A percentile compares a stretch with the other conserved stretches of the same genome.
Evolutionary conservation across 2,797 vertebrate genomes (phyloP).

Genomic region (Rhabdophis nuchalis): DNA sequence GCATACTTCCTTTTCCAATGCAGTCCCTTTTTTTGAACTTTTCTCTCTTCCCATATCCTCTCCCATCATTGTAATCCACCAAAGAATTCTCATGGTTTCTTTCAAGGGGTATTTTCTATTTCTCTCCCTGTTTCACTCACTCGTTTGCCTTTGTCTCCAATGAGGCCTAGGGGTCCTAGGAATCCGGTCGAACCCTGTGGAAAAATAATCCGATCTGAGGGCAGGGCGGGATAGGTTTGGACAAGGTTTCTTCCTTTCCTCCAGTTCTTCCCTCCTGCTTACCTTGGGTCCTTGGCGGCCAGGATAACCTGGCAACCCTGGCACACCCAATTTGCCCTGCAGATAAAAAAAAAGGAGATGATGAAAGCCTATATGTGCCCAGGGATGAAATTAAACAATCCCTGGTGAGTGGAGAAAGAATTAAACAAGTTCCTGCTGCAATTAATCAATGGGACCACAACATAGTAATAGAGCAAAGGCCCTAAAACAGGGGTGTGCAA

Average conservation of each 20-base stretch:
- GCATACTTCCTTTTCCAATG: background rate
- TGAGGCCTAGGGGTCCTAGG: conserved; percentile 73
- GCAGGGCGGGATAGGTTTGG: too few species aligned
- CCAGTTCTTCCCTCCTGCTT: conserved; percentile 40
- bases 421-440: background rate
- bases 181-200: conserved; percentile 85
- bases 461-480: background rate
- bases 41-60: background rate
- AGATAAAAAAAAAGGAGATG: background rate
- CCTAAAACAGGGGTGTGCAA: too few species aligned
- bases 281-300: conserved; percentile 90
- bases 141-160: conserved; percentile 90
- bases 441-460: background rate
- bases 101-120: too few species aligned
- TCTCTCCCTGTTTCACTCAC: conserved; percentile 67
- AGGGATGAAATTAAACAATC: background rate
- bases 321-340: conserved; percentile 89
- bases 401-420: background rate
- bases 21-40: background rate
- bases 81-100: background rate
- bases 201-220: background rate
- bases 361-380: background rate
- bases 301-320: conserved; percentile 89
- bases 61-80: too few species aligned
- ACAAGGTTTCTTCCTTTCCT: background rate